Evolutionary conservation across 2,113 vertebrate species (phyloP).

Genomic region (Nothoprocta perdicaria): DNA sequence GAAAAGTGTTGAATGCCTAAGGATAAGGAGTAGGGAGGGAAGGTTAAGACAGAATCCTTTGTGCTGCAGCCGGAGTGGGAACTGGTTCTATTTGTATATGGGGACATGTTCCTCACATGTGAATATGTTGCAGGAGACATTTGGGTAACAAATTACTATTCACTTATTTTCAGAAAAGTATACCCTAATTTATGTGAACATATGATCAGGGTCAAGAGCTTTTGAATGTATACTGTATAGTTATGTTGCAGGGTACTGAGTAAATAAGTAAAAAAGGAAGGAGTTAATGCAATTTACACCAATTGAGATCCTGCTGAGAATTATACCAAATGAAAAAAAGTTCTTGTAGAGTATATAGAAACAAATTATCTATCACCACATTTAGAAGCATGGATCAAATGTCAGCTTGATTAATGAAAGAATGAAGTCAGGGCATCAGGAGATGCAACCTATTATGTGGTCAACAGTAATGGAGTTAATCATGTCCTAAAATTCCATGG

Average conservation of each 20-base stretch:
- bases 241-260: background rate
- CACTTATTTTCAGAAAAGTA: background rate
- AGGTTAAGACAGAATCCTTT: background rate
- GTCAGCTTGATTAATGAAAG: background rate
- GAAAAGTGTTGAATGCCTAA: background rate
- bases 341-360: background rate
- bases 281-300: accelerated
- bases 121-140: background rate
- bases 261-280: background rate
- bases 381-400: too few relatives aligned
- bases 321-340: background rate
- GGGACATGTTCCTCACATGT: background rate
- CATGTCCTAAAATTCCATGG: background rate
- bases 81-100: background rate
- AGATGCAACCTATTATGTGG: background rate
- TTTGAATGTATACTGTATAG: background rate
- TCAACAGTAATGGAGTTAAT: background rate
- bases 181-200: background rate
- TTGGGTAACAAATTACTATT: background rate
- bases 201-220: accelerated
- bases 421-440: too few relatives aligned
- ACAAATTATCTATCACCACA: background rate
- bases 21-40: background rate
- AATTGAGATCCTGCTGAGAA: background rate
- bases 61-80: background rate